phyloP scores from a whole-genome alignment of 2,113 vertebrate species.

The Caranx melampygus region DNA sequence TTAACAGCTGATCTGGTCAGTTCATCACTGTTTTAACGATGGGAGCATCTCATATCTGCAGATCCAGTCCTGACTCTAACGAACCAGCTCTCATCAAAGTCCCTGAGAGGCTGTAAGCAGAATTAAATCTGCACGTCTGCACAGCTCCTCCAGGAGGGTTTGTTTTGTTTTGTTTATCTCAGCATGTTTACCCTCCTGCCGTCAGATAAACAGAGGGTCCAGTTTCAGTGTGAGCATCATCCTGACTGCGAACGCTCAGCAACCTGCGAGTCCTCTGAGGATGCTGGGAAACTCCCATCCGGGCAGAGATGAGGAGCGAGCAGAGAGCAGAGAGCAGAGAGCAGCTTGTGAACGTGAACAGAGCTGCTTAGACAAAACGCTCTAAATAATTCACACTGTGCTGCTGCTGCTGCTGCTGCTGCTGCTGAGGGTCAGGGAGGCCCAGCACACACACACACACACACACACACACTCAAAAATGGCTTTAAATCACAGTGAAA shows the following conservation, averaged over 20 bases:
- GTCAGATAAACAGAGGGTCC: slow-evolving; percentile 41
- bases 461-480: slow-evolving; percentile 6
- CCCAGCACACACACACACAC: slow-evolving; percentile 11
- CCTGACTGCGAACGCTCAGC: slow-evolving; percentile 8
- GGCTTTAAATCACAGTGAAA: slow-evolving; percentile 22
- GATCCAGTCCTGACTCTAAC: too few relatives aligned
- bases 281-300: slow-evolving; percentile 40
- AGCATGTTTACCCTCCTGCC: slow-evolving; percentile 29
- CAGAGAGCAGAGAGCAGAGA: slow-evolving; percentile 37
- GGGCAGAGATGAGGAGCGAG: slow-evolving; percentile 35
- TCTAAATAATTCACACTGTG: slow-evolving; percentile 69
- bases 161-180: not conserved
- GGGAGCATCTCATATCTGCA: too few relatives aligned
- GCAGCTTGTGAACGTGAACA: slow-evolving; percentile 44
- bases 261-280: slow-evolving; percentile 20
- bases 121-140: not conserved
- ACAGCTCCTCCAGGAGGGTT: slow-evolving; percentile 5
- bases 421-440: slow-evolving; percentile 23
- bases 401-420: slow-evolving; percentile 26
- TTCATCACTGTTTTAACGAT: too few relatives aligned
- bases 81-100: too few relatives aligned
- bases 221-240: slow-evolving; percentile 13
- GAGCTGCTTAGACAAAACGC: slow-evolving; percentile 59
- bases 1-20: too few relatives aligned
- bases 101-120: too few relatives aligned